A percentile compares a stretch with the other conserved stretches of the same genome.
These are phyloP conservation scores for Pomacea canaliculata DNA, from an alignment of 2,888 invertebrate genomes.

Conservation along the genomic window DNA sequence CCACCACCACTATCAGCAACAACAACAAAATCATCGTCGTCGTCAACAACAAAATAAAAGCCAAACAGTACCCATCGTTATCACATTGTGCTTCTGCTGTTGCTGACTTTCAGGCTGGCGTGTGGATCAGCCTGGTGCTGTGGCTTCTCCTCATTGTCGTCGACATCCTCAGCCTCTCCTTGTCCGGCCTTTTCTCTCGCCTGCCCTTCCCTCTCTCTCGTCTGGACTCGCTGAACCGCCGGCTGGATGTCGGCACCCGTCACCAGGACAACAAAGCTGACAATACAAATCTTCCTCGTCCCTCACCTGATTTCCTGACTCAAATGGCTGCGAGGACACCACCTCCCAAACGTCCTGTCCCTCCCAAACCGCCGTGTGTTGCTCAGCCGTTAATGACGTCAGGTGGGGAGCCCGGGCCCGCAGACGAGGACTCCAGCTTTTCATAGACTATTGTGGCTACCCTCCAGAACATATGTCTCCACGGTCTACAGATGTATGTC, in stretches of 20 bases:
- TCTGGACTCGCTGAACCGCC: not conserved
- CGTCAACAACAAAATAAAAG: too few species aligned
- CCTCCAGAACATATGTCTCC: too few species aligned
- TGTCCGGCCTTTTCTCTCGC: not conserved
- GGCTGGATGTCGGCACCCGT: not conserved
- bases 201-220: not conserved
- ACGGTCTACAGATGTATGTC: too few species aligned
- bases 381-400: too few species aligned
- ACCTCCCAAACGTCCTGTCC: constrained; percentile 6
- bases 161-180: constrained; percentile 4
- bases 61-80: too few species aligned
- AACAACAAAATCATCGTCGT: too few species aligned
- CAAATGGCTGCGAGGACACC: not conserved
- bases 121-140: constrained; percentile 13
- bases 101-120: not conserved
- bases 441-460: too few species aligned
- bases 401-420: too few species aligned
- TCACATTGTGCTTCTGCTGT: not conserved
- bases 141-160: constrained; percentile 12
- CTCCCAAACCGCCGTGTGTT: not conserved
- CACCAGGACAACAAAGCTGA: not conserved
- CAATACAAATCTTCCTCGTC: too few species aligned
- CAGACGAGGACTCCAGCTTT: too few species aligned
- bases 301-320: too few species aligned
- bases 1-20: too few species aligned